These are phyloP conservation scores for Halichoeres trimaculatus DNA, from an alignment of 2,113 vertebrate genomes.

Conservation along the genomic window DNA sequence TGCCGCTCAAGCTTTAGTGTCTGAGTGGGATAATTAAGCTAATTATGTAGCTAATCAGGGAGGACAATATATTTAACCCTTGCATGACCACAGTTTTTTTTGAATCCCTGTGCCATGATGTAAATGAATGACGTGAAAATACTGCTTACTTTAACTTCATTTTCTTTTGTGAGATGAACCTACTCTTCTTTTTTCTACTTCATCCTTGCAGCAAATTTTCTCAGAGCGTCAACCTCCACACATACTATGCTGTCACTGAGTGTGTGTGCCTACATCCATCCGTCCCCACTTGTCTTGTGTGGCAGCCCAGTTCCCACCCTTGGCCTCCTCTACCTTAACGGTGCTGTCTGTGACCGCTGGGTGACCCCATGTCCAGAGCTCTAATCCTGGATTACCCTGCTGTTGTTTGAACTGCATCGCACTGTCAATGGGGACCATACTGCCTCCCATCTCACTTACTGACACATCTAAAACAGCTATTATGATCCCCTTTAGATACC, in stretches of 20 bases:
- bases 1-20: not conserved
- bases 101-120: not conserved
- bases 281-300: slow-evolving; percentile 28
- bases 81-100: not conserved
- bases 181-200: not conserved
- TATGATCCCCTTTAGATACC: too few species aligned
- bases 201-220: not conserved
- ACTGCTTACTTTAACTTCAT: not conserved
- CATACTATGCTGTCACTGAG: slow-evolving; percentile 9
- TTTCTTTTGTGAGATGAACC: not conserved
- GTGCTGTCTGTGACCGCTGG: slow-evolving; percentile 61
- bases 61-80: not conserved
- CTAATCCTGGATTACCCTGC: slow-evolving; percentile 78
- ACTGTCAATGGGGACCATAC: slow-evolving; percentile 38
- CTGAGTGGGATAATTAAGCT: not conserved
- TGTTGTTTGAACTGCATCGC: slow-evolving; percentile 54
- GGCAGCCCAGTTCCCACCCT: slow-evolving; percentile 39
- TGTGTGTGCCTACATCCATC: slow-evolving; percentile 20
- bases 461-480: not conserved
- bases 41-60: slow-evolving; percentile 7
- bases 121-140: not conserved
- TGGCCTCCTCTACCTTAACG: slow-evolving; percentile 38
- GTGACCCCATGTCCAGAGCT: slow-evolving; percentile 70
- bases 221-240: not conserved
- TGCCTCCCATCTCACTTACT: slow-evolving; percentile 33